A percentile compares a stretch with the other conserved stretches of the same genome.
These are phyloP conservation scores for Nemapogon koenigi DNA, from an alignment of 2,888 invertebrate species.

Conservation along the genomic window DNA sequence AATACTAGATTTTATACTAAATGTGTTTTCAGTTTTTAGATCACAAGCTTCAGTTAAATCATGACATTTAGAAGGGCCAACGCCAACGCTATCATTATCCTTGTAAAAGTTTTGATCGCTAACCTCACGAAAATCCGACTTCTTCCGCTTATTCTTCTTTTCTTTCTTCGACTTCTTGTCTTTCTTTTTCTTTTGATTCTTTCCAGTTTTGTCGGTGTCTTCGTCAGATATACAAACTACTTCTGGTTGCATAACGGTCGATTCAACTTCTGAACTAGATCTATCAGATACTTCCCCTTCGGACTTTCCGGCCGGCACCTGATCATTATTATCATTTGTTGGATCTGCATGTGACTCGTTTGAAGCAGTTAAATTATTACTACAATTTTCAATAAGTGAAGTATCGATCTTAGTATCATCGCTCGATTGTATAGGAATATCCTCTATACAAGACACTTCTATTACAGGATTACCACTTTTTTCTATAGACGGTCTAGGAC, in stretches of 20 bases:
- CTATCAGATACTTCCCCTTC: slow-evolving; percentile 40
- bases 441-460: not conserved
- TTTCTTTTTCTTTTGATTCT: slow-evolving; percentile 44
- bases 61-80: too few relatives aligned
- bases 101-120: slow-evolving; percentile 40
- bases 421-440: not conserved
- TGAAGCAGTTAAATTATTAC: not conserved
- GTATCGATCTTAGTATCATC: not conserved
- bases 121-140: slow-evolving; percentile 41
- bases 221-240: slow-evolving; percentile 62
- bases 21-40: too few relatives aligned
- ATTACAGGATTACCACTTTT: too few relatives aligned
- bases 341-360: not conserved
- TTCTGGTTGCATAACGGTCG: slow-evolving; percentile 39
- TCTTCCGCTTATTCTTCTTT: slow-evolving; percentile 31
- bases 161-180: slow-evolving; percentile 40
- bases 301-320: slow-evolving; percentile 17
- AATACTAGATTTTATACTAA: not conserved
- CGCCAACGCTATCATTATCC: too few relatives aligned
- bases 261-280: slow-evolving; percentile 42
- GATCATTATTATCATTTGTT: not conserved
- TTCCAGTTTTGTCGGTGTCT: slow-evolving; percentile 27
- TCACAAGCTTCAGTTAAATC: too few relatives aligned
- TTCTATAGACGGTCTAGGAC: too few relatives aligned
- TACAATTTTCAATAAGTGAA: not conserved